Conservation (phyloP, 2,888 invertebrate species). For the Psylliodes chrysocephalus region DNA sequence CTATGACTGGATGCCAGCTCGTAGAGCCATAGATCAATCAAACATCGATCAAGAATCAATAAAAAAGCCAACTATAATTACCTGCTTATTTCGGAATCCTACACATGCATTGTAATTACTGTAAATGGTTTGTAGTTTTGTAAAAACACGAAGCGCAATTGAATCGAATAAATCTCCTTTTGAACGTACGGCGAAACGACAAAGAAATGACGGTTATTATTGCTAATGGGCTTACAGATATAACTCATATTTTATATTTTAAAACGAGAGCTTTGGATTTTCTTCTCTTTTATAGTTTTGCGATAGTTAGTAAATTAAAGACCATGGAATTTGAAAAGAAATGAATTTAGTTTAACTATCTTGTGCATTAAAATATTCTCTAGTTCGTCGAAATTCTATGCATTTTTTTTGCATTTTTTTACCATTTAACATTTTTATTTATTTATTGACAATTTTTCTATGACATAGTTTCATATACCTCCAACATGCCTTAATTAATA, state of each 20-base stretch:
- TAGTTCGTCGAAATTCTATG: too few relatives aligned
- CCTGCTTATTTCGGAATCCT: slow-evolving; percentile 62
- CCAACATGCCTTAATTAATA: too few relatives aligned
- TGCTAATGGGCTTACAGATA: slow-evolving; percentile 54
- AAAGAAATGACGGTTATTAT: slow-evolving; percentile 53
- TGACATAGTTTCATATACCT: too few relatives aligned
- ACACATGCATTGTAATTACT: slow-evolving; percentile 64
- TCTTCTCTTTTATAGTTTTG: slow-evolving; percentile 25
- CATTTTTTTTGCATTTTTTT: too few relatives aligned
- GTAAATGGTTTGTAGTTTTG: slow-evolving; percentile 56
- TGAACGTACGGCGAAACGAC: slow-evolving; percentile 52
- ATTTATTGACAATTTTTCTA: too few relatives aligned
- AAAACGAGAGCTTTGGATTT: slow-evolving; percentile 21
- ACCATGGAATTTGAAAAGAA: too few relatives aligned
- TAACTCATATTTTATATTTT: slow-evolving; percentile 55
- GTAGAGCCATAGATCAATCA: slow-evolving; percentile 63
- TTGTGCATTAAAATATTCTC: too few relatives aligned
- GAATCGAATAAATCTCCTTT: slow-evolving; percentile 58
- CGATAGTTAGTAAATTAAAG: slow-evolving; percentile 8
- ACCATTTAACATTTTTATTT: too few relatives aligned
- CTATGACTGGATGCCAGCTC: slow-evolving; percentile 61
- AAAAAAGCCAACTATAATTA: slow-evolving; percentile 60
- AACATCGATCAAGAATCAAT: slow-evolving; percentile 61
- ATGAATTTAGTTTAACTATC: too few relatives aligned
- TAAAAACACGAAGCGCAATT: slow-evolving; percentile 57